phyloP scores from a whole-genome alignment of 2,797 vertebrate genomes.

The Halcyon badia region DNA sequence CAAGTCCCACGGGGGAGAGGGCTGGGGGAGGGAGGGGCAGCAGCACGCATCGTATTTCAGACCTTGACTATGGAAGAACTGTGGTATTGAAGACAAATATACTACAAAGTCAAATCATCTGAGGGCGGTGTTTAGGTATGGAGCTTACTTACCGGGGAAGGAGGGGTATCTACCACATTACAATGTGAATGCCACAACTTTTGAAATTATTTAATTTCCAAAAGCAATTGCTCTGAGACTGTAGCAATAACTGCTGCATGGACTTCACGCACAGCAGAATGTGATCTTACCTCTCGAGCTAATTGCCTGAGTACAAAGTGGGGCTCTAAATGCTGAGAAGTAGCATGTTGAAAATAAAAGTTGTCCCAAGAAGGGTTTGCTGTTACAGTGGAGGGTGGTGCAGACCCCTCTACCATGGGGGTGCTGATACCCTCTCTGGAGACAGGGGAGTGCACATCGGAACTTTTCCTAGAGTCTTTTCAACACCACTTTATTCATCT shows the following conservation, averaged over 20 bases:
- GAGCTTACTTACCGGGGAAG: not conserved
- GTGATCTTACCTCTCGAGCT: not conserved
- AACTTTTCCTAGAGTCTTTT: not conserved
- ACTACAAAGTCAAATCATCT: not conserved
- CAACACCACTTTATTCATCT: not conserved
- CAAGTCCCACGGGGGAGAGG: not conserved
- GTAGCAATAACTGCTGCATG: not conserved
- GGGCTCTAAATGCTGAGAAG: not conserved
- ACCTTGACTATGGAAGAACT: slow-evolving; percentile 6
- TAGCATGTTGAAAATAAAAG: not conserved
- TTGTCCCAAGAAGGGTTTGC: not conserved
- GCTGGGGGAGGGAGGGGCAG: not conserved
- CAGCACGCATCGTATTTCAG: not conserved
- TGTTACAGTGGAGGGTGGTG: fast-evolving
- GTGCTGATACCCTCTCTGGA: not conserved
- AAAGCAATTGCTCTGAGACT: not conserved
- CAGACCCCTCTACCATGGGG: not conserved
- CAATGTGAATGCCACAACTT: not conserved
- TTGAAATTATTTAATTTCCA: not conserved
- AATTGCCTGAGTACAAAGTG: not conserved
- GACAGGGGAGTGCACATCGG: not conserved
- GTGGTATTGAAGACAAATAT: not conserved
- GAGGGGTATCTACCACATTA: not conserved
- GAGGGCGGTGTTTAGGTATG: not conserved
- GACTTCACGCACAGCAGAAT: not conserved